Percentiles rank a stretch among this genome's conserved stretches.
These are phyloP conservation scores for Proisotoma minuta DNA, from an alignment of 2,888 invertebrate species.

Conservation along the genomic window DNA sequence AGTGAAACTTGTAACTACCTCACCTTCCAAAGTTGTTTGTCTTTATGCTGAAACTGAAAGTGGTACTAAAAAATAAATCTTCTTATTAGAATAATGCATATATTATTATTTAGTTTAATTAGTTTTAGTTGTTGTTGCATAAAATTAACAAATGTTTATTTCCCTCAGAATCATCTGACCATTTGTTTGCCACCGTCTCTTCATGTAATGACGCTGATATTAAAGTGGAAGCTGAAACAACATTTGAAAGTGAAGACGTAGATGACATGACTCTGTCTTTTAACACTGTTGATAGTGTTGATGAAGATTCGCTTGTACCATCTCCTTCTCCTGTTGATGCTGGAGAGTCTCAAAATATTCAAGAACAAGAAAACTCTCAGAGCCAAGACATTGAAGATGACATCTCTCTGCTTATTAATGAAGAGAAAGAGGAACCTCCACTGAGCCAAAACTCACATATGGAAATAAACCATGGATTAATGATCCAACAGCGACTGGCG, in stretches of 20 bases:
- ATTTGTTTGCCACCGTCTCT: not conserved
- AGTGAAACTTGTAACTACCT: not conserved
- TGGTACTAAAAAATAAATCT: too few relatives aligned
- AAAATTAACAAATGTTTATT: too few relatives aligned
- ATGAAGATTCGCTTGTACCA: too few relatives aligned
- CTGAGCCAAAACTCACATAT: not conserved
- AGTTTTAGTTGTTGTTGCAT: too few relatives aligned
- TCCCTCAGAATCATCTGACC: too few relatives aligned
- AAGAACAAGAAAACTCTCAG: not conserved
- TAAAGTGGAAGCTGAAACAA: not conserved
- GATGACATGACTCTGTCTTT: too few relatives aligned
- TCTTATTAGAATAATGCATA: too few relatives aligned
- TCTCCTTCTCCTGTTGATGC: too few relatives aligned
- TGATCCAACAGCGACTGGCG: constrained; percentile 20
- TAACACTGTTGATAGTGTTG: too few relatives aligned
- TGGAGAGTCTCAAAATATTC: too few relatives aligned
- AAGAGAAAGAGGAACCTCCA: not conserved
- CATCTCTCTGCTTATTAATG: not conserved
- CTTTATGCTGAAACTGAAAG: not conserved
- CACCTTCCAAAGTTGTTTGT: not conserved
- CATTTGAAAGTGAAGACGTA: not conserved
- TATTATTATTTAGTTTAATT: too few relatives aligned
- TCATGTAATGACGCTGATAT: not conserved
- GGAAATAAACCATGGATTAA: constrained; percentile 11
- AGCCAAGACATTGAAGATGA: not conserved